A percentile compares a stretch with the other conserved stretches of the same genome.
Conservation (phyloP, 1,140 invertebrate species). For the Pseudomyrmex pallidus region DNA sequence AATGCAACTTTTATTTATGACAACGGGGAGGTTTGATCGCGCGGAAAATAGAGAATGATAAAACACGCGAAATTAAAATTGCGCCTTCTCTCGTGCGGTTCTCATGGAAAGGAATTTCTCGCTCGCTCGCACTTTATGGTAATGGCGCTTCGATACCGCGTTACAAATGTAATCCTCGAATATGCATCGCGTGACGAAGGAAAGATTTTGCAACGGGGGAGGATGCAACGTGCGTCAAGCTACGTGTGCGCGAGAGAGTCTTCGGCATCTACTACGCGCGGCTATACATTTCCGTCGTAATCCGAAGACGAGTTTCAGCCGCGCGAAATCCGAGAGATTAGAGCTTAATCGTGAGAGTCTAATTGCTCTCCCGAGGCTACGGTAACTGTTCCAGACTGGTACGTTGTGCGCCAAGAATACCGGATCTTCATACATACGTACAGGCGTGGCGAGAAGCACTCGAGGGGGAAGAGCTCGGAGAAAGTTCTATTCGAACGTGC, state of each 20-base stretch:
- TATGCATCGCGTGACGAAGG: not conserved
- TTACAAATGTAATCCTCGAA: conserved; percentile 2
- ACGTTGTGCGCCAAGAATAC: conserved; percentile 53
- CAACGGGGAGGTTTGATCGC: not conserved
- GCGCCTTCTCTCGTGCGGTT: not conserved
- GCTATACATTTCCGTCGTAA: conserved; percentile 26
- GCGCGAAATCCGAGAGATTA: conserved; percentile 58
- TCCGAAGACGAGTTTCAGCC: conserved; percentile 57
- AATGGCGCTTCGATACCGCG: not conserved
- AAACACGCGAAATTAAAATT: not conserved
- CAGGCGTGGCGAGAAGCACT: not conserved
- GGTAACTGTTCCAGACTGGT: conserved; percentile 55
- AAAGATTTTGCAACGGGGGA: not conserved
- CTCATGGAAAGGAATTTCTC: not conserved
- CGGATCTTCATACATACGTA: conserved; percentile 52
- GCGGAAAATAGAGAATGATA: too few relatives aligned
- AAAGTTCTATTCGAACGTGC: conserved; percentile 56
- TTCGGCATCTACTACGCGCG: conserved; percentile 23
- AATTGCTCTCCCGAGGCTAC: conserved; percentile 45
- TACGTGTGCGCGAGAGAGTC: not conserved
- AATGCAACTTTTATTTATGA: not conserved
- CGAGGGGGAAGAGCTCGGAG: conserved; percentile 12
- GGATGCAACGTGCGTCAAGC: not conserved
- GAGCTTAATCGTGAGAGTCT: conserved; percentile 52
- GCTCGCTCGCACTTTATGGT: not conserved